These are phyloP conservation scores for Parnassius mnemosyne DNA, from an alignment of 2,888 invertebrate genomes.

Conservation along the genomic window DNA sequence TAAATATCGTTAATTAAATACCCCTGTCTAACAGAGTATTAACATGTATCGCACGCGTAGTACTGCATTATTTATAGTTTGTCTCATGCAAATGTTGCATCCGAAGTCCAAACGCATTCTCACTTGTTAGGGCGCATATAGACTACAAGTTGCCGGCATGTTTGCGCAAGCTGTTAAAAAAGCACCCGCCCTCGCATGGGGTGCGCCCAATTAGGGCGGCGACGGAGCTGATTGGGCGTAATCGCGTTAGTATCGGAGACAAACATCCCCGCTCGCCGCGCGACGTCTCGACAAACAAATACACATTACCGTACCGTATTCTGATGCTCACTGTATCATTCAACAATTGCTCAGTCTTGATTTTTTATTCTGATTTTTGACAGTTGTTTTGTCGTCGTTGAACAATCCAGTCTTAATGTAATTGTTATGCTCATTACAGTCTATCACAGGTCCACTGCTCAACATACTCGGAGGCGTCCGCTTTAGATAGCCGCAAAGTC, in stretches of 20 bases:
- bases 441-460: too few relatives aligned
- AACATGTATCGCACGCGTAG: neutral
- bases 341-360: neutral
- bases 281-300: constrained; percentile 37
- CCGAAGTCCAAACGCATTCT: constrained; percentile 1
- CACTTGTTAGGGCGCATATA: constrained; percentile 28
- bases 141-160: constrained; percentile 32
- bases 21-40: too few relatives aligned
- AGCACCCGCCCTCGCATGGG: constrained; percentile 69
- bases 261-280: constrained; percentile 45
- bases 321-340: neutral
- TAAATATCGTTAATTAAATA: too few relatives aligned
- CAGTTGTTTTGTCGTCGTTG: too few relatives aligned
- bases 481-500: too few relatives aligned
- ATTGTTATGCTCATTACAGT: too few relatives aligned
- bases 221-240: constrained; percentile 77
- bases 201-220: constrained; percentile 76
- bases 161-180: constrained; percentile 76
- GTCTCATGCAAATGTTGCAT: constrained; percentile 7
- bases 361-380: neutral
- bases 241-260: constrained; percentile 76
- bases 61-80: constrained; percentile 2
- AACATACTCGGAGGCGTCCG: too few relatives aligned
- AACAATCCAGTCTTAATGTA: too few relatives aligned
- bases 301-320: constrained; percentile 2